A percentile compares a stretch with the other conserved stretches of the same genome.
These are phyloP conservation scores for Oceanodroma tethys DNA, from an alignment of 2,113 vertebrate species.

Conservation along the genomic window DNA sequence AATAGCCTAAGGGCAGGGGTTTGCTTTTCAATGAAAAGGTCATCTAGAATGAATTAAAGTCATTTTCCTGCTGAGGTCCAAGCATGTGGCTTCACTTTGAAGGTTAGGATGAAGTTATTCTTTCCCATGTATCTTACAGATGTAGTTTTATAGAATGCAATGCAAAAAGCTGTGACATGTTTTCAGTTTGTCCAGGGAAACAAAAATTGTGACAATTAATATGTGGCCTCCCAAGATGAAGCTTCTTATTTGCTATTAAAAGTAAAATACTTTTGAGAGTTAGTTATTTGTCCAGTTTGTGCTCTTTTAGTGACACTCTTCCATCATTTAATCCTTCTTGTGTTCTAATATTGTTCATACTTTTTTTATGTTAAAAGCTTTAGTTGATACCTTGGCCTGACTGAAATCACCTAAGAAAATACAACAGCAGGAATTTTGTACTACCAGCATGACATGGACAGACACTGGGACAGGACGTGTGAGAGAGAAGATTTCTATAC, in stretches of 20 bases:
- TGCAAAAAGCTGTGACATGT: not conserved
- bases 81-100: slow-evolving; percentile 58
- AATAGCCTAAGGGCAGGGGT: slow-evolving; percentile 48
- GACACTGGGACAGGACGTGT: not conserved
- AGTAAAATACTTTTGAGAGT: not conserved
- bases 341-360: not conserved
- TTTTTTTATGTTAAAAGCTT: not conserved
- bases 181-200: not conserved
- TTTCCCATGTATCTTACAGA: slow-evolving; percentile 2
- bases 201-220: not conserved
- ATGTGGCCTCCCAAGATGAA: not conserved
- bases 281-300: not conserved
- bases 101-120: slow-evolving; percentile 58
- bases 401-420: not conserved
- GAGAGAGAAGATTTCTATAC: not conserved
- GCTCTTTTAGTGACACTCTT: not conserved
- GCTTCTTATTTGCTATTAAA: not conserved
- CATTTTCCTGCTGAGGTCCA: slow-evolving; percentile 51
- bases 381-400: not conserved
- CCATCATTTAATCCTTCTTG: not conserved
- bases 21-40: slow-evolving; percentile 72
- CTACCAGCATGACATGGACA: not conserved
- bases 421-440: not conserved
- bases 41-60: slow-evolving; percentile 70
- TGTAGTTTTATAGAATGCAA: not conserved